Evolutionary conservation across 2,797 vertebrate species (phyloP), one percentile per base, ranked within the genome.

Genomic region (Corythornis leucogaster): DNA sequence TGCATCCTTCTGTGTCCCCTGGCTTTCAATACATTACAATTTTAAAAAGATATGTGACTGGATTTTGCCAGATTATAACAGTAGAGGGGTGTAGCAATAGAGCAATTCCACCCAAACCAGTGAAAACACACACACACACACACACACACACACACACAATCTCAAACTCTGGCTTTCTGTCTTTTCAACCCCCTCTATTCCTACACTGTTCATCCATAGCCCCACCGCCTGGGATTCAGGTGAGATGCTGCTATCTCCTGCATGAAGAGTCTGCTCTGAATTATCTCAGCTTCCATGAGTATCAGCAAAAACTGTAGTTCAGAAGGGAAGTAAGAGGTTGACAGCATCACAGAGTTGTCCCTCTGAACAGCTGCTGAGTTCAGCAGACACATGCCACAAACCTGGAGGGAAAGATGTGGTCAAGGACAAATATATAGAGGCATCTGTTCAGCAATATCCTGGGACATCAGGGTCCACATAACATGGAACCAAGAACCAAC

Each of bases 321-420:
- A 81, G 38, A 75, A 76, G 81, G 46, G n/a, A 69, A 81, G 55
- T 48, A 42, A 4, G n/a, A 88, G 33, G 48, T 26, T 80, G 80
- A 75, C 57, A 91, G 64, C 50, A 82, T 48, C 45, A 61, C 1
- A 0, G 25, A 77, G 38, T 61, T 55, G 75, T 86, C 74, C 73
- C 64, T 63, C 45, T 31, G 48, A 94, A 82, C 80, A 90, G 78
- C 64, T 96, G 89, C 46, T 82, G 45, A 51, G 14, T 77, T 69
- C 69, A 93, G 43, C 57, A 89, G 77, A 93, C 57, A 86, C 46
- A 42, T 48, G 62, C 21, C 66, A 67, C 53, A 57, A 24, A 73
- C 43, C 67, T 80, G 42, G 55, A 81, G 51, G 55, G 75, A 35
- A 76, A 74, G 26, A 40, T n/a, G 38, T 67, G 42, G 69, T 75